Conservation (phyloP, 2,888 invertebrate genomes). For the Brassicogethes aeneus region DNA sequence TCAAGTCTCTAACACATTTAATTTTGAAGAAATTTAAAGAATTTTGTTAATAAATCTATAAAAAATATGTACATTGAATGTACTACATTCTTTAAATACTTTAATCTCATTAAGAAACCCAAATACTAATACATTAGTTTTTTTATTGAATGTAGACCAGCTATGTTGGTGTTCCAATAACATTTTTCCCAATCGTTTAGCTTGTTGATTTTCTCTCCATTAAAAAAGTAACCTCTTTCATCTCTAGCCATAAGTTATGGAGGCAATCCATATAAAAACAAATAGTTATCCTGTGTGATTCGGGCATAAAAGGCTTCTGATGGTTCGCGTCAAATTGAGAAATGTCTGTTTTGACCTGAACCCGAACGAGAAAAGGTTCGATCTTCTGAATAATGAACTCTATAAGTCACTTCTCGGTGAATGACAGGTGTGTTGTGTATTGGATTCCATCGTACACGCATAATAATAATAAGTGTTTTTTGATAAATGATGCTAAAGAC, state of each 20-base stretch:
- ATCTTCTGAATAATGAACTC: constrained; percentile 21
- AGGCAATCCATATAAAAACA: neutral
- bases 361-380: constrained; percentile 9
- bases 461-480: constrained; percentile 20
- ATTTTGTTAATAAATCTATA: no score
- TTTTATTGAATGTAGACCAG: no score
- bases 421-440: constrained; percentile 29
- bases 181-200: no score
- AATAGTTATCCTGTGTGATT: no score
- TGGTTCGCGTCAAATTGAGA: constrained; percentile 11
- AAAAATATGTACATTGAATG: no score
- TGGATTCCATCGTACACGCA: constrained; percentile 15
- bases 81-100: no score
- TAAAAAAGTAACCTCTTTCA: neutral
- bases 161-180: no score
- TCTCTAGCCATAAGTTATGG: neutral
- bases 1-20: no score
- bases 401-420: constrained; percentile 23
- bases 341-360: constrained; percentile 18
- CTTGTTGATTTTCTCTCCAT: no score
- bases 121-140: no score
- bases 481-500: constrained; percentile 26
- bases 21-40: no score
- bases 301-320: neutral
- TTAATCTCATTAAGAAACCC: no score